Evolutionary conservation across 2,888 invertebrate species (phyloP).

Genomic region (Conistra vaccinii): DNA sequence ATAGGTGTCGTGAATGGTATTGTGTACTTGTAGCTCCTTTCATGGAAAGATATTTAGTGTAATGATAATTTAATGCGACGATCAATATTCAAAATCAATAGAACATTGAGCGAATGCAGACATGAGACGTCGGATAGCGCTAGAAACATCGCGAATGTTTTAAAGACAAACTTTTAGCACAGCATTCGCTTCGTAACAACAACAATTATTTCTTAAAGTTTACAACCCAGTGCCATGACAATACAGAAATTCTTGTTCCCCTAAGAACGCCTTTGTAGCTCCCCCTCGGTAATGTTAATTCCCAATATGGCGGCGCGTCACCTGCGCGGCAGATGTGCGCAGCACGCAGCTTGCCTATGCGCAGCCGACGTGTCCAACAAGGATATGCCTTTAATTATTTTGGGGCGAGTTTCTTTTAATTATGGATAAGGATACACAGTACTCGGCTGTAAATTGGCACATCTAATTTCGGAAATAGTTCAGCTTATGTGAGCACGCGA

Average conservation of each 20-base stretch:
- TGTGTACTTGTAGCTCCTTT: background rate
- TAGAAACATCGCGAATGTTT: background rate
- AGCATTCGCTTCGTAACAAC: background rate
- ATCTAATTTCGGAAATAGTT: background rate
- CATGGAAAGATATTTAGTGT: background rate
- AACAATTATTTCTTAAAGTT: constrained; percentile 31
- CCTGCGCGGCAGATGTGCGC: constrained; percentile 83
- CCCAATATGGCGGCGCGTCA: constrained; percentile 75
- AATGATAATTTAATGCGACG: background rate
- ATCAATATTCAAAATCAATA: background rate
- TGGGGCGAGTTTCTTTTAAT: constrained; percentile 37
- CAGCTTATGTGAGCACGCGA: no score
- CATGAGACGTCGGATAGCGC: no score
- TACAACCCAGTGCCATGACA: constrained; percentile 16
- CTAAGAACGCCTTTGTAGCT: constrained; percentile 62
- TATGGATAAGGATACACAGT: background rate
- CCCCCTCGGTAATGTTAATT: constrained; percentile 65
- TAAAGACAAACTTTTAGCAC: no score
- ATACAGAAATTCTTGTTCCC: constrained; percentile 48
- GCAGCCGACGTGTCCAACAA: constrained; percentile 55
- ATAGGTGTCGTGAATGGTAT: no score
- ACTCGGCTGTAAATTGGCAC: background rate
- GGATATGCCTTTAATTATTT: constrained; percentile 57
- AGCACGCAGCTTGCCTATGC: constrained; percentile 78
- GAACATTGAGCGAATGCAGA: no score